A percentile compares a stretch with the other conserved stretches of the same genome.
Evolutionary conservation across 2,113 vertebrate genomes (phyloP).

Genomic region (Pluvianellus socialis): DNA sequence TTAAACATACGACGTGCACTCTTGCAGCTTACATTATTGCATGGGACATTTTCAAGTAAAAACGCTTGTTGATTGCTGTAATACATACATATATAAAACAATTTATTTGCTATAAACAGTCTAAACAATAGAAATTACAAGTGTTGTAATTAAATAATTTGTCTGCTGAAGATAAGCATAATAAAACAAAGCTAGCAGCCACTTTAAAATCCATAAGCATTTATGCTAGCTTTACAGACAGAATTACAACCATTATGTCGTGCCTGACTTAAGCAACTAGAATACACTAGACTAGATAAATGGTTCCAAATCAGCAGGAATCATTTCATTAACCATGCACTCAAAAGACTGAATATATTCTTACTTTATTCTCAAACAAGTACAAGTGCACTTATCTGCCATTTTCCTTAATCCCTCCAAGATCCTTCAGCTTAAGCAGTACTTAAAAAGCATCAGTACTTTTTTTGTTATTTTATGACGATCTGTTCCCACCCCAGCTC

Average conservation of each 20-base stretch:
- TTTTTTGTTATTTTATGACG: background rate
- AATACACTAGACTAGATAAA: background rate
- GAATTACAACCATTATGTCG: background rate
- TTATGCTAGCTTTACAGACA: background rate
- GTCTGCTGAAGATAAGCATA: background rate
- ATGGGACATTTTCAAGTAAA: constrained; percentile 90
- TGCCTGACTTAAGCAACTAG: background rate
- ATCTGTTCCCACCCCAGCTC: background rate
- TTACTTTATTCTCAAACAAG: background rate
- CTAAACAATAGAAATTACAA: background rate
- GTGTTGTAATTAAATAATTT: background rate
- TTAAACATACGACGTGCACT: constrained; percentile 82
- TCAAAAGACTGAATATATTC: background rate
- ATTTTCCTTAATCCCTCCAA: background rate
- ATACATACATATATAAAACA: background rate
- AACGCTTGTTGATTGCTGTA: constrained; percentile 89
- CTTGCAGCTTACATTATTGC: constrained; percentile 80
- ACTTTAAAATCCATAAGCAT: background rate
- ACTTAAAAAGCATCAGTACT: background rate
- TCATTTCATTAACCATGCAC: background rate
- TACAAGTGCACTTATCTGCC: background rate
- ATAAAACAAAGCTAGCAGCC: background rate
- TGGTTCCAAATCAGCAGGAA: background rate
- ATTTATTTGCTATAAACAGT: background rate
- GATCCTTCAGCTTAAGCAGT: background rate